Conservation (phyloP, 2,888 invertebrate species). For the Stramonita haemastoma region DNA sequence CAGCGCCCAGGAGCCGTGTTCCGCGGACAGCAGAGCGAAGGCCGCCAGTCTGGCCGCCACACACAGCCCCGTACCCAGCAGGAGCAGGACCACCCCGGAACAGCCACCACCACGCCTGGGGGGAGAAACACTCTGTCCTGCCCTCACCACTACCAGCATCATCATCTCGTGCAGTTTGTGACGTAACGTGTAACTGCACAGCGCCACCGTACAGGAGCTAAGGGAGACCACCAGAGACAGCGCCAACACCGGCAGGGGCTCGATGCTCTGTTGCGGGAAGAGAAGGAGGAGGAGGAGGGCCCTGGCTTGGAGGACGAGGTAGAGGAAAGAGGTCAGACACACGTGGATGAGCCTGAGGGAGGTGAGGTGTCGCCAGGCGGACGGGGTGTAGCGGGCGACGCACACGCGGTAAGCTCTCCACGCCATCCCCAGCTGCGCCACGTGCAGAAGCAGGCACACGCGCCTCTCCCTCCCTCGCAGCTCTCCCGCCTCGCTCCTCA, state of each 20-base stretch:
- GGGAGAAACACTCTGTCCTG: not conserved
- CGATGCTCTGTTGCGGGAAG: not conserved
- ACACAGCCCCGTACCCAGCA: conserved; percentile 42
- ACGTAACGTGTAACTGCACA: conserved; percentile 44
- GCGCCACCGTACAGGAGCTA: conserved; percentile 43
- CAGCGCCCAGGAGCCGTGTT: conserved; percentile 36
- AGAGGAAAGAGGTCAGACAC: conserved; percentile 61
- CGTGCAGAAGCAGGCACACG: conserved; percentile 60
- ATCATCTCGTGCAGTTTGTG: conserved; percentile 31
- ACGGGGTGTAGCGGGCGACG: conserved; percentile 55
- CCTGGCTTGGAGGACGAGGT: conserved; percentile 43
- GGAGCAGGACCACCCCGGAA: conserved; percentile 24
- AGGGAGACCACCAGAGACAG: conserved; percentile 46
- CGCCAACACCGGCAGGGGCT: conserved; percentile 19
- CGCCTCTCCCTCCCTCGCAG: conserved; percentile 52
- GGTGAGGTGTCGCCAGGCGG: conserved; percentile 59
- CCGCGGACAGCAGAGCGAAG: conserved; percentile 43
- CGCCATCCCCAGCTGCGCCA: conserved; percentile 59
- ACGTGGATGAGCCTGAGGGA: conserved; percentile 60
- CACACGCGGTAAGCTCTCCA: conserved; percentile 64
- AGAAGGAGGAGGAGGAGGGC: not conserved
- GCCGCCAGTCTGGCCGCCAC: conserved; percentile 39
- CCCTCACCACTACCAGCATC: not conserved
- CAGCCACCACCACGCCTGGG: not conserved
- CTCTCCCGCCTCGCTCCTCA: conserved; percentile 53